phyloP scores from a whole-genome alignment of 2,888 invertebrate genomes.

The Nomada hirtipes region DNA sequence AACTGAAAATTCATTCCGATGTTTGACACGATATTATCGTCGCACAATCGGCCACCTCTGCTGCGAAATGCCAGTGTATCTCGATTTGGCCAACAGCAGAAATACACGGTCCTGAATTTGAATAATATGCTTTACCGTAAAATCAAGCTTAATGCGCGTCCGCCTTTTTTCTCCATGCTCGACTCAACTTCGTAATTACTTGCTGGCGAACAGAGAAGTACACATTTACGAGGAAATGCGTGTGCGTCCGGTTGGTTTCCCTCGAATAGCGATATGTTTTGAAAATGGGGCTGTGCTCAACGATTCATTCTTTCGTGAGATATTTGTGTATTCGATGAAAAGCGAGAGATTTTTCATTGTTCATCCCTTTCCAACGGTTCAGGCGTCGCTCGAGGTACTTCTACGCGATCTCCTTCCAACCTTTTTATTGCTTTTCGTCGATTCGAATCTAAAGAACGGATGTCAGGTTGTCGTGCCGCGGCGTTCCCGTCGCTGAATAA shows the following conservation, averaged over 20 bases:
- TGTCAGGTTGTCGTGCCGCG: neutral
- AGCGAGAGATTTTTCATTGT: neutral
- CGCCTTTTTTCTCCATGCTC: neutral
- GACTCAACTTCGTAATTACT: conserved; percentile 40
- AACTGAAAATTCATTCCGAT: neutral
- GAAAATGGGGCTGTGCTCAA: neutral
- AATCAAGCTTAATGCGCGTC: conserved; percentile 25
- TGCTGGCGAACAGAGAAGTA: conserved; percentile 19
- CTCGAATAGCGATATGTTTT: conserved; percentile 15
- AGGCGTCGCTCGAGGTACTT: neutral
- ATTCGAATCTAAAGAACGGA: neutral
- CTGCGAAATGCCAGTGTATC: conserved; percentile 3
- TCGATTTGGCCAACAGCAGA: neutral
- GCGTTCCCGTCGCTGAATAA: neutral
- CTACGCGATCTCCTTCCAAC: too few species aligned
- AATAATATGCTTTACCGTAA: conserved; percentile 39
- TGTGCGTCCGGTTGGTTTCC: neutral
- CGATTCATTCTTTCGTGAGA: conserved; percentile 8
- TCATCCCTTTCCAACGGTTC: neutral
- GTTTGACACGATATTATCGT: conserved; percentile 22
- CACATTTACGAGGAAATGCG: conserved; percentile 20
- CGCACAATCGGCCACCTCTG: neutral
- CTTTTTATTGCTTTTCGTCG: too few species aligned
- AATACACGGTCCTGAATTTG: conserved; percentile 10
- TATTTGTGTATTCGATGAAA: neutral